Evolutionary conservation across 2,797 vertebrate genomes (phyloP).

Genomic region (Onychomys torridus): DNA sequence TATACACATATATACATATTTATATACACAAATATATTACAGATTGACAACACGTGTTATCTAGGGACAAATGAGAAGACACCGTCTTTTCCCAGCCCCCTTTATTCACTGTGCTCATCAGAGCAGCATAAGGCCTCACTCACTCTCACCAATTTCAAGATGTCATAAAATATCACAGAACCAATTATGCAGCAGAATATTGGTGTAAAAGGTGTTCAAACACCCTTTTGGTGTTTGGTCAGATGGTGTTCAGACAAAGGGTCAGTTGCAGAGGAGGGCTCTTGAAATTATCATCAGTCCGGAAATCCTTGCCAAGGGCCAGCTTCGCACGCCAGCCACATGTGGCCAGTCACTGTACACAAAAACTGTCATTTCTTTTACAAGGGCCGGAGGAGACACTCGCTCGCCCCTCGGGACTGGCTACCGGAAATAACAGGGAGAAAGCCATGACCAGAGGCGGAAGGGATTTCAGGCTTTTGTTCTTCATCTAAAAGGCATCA

Average conservation of each 20-base stretch:
- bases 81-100: background rate
- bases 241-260: background rate
- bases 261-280: background rate
- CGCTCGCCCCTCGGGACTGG: too few species aligned
- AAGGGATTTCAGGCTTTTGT: background rate
- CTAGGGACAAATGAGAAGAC: background rate
- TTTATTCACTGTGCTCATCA: background rate
- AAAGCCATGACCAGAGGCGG: fast-evolving
- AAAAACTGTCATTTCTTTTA: background rate
- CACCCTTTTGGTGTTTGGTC: background rate
- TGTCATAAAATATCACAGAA: slow-evolving; percentile 13
- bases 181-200: slow-evolving; percentile 40
- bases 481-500: background rate
- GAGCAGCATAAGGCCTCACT: fast-evolving
- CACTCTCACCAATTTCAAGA: background rate
- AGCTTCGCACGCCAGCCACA: background rate
- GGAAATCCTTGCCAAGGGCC: background rate
- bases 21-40: background rate
- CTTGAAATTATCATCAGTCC: slow-evolving; percentile 1
- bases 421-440: background rate
- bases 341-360: fast-evolving
- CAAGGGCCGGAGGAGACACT: background rate
- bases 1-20: fast-evolving
- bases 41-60: background rate
- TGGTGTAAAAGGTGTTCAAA: background rate